A percentile compares a stretch with the other conserved stretches of the same genome.
Evolutionary conservation across 1,140 invertebrate genomes (phyloP).

Genomic region (Pogonomyrmex californicus): DNA sequence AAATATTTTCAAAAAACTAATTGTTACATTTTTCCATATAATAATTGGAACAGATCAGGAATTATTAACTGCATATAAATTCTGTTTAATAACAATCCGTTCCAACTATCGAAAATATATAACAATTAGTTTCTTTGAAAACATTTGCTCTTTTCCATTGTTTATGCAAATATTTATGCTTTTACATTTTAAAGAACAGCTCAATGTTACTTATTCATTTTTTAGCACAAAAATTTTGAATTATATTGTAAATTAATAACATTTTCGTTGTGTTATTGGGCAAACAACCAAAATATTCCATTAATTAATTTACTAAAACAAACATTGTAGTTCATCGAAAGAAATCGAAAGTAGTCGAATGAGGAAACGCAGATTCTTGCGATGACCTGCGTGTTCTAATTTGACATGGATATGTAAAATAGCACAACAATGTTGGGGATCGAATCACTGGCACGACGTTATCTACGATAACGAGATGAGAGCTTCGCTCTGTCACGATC

Average conservation of each 20-base stretch:
- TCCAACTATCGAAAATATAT: no score
- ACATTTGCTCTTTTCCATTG: not conserved
- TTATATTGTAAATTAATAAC: not conserved
- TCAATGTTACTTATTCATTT: not conserved
- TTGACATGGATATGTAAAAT: constrained; percentile 31
- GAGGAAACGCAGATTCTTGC: not conserved
- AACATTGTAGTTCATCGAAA: not conserved
- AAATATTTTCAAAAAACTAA: no score
- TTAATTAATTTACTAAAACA: not conserved
- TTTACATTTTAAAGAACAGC: not conserved
- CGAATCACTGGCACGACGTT: not conserved
- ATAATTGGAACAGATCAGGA: no score
- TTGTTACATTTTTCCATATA: no score
- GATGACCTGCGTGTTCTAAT: constrained; percentile 14
- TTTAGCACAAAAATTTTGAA: not conserved
- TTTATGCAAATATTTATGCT: not conserved
- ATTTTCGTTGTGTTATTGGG: no score
- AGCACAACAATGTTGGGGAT: not conserved
- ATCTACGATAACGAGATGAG: constrained; percentile 4
- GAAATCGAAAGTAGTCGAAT: not conserved
- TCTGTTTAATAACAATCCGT: no score
- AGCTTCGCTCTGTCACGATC: constrained; percentile 30
- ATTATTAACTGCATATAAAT: no score
- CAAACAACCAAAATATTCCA: not conserved
- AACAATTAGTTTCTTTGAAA: no score